Conservation (phyloP, 2,113 vertebrate species). For the Paedocypris sp. region DNA sequence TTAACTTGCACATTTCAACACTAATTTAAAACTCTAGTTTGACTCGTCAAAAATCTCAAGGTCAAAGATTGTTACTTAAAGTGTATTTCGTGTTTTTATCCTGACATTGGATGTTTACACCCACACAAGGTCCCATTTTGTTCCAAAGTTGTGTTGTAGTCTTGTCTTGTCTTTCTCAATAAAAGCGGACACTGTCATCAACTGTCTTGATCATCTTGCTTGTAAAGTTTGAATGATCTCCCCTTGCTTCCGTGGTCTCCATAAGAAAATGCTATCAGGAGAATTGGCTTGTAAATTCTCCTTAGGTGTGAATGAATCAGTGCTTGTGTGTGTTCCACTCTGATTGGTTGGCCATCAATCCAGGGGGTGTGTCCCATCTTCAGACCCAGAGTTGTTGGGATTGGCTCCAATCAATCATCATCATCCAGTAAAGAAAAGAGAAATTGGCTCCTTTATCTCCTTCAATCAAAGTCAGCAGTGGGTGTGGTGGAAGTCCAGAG, state of each 20-base stretch:
- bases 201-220: background rate
- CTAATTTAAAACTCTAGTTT: background rate
- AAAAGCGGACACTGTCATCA: conserved; percentile 5
- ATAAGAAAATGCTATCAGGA: too few species aligned
- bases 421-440: too few species aligned
- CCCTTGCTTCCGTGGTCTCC: background rate
- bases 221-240: background rate
- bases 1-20: background rate
- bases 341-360: too few species aligned
- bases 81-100: background rate
- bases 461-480: background rate
- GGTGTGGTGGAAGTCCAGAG: background rate
- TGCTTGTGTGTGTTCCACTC: too few species aligned
- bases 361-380: too few species aligned
- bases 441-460: background rate
- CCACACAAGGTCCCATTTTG: background rate
- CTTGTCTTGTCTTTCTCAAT: conserved; percentile 6
- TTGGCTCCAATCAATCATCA: too few species aligned
- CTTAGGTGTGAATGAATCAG: too few species aligned
- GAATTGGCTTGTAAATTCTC: too few species aligned
- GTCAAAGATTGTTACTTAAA: background rate
- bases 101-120: background rate
- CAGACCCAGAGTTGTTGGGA: too few species aligned
- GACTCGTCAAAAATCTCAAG: background rate
- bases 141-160: conserved; percentile 26